These are phyloP conservation scores for Portunus trituberculatus DNA, from an alignment of 1,140 invertebrate species.

Conservation along the genomic window DNA sequence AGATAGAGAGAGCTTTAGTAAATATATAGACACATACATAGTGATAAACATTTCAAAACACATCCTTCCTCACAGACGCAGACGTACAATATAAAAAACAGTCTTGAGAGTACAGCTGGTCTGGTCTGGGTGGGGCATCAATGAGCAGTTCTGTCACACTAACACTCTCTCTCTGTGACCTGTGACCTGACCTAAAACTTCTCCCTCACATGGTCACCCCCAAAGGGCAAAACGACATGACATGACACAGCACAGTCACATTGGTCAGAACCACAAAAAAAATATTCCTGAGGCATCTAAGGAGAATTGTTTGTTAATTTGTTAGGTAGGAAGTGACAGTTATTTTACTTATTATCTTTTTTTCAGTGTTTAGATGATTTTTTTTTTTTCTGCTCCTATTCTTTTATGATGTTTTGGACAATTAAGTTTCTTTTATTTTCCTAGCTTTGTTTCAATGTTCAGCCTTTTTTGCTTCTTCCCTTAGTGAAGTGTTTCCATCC, in stretches of 20 bases:
- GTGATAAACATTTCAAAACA: not conserved
- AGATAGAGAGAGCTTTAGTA: conserved; percentile 1
- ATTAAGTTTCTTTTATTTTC: too few relatives aligned
- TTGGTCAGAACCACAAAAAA: not conserved
- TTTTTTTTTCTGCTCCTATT: too few relatives aligned
- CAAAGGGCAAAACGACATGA: not conserved
- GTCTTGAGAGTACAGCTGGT: not conserved
- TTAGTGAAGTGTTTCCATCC: too few relatives aligned
- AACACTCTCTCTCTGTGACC: not conserved
- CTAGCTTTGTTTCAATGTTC: too few relatives aligned
- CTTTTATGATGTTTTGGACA: too few relatives aligned
- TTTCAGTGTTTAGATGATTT: too few relatives aligned
- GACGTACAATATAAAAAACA: not conserved
- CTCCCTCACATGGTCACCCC: not conserved
- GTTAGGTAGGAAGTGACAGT: too few relatives aligned
- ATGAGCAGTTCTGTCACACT: not conserved
- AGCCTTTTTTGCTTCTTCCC: too few relatives aligned
- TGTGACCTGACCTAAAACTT: too few relatives aligned
- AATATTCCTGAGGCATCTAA: not conserved
- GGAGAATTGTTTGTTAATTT: not conserved
- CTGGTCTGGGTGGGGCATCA: not conserved
- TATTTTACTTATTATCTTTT: too few relatives aligned
- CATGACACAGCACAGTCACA: not conserved
- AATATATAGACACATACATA: conserved; percentile 13
- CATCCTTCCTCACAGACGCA: not conserved